Evolutionary conservation across 2,113 vertebrate genomes (phyloP).

Genomic region (Entomyzon cyanotis): DNA sequence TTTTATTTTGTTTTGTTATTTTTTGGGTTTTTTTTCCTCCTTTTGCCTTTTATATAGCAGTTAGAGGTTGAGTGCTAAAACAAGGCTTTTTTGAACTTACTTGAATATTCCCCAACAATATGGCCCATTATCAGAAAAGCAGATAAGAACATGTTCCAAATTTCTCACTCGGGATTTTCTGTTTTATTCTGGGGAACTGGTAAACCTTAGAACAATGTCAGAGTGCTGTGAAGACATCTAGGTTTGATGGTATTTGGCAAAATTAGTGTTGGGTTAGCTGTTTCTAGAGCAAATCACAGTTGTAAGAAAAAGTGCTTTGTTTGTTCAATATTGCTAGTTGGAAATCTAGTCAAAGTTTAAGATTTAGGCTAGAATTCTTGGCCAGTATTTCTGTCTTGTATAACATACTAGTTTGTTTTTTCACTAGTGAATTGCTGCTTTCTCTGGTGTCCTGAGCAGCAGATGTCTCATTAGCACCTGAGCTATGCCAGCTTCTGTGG

Average conservation of each 20-base stretch:
- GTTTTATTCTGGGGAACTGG: not conserved
- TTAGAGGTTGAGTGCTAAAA: not conserved
- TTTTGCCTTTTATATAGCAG: not conserved
- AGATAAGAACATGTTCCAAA: not conserved
- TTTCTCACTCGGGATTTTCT: not conserved
- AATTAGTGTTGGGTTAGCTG: not conserved
- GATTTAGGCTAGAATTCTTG: not conserved
- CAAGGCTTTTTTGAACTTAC: not conserved
- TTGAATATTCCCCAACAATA: not conserved
- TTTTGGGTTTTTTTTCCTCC: not conserved
- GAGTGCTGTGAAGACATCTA: not conserved
- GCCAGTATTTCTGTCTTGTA: conserved; percentile 1
- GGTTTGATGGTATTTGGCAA: not conserved
- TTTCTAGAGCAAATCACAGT: not conserved
- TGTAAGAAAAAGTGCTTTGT: not conserved
- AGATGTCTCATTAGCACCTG: conserved; percentile 82
- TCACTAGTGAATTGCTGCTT: conserved; percentile 7
- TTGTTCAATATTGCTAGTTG: not conserved
- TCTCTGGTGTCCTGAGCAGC: conserved; percentile 68
- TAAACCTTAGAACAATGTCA: not conserved
- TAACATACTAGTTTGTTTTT: not conserved
- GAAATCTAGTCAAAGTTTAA: conserved; percentile 6
- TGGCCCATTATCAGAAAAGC: not conserved
- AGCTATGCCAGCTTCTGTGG: conserved; percentile 67
- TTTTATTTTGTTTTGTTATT: not conserved